These are phyloP conservation scores for Venturia canescens DNA, from an alignment of 1,140 invertebrate genomes.

Conservation along the genomic window DNA sequence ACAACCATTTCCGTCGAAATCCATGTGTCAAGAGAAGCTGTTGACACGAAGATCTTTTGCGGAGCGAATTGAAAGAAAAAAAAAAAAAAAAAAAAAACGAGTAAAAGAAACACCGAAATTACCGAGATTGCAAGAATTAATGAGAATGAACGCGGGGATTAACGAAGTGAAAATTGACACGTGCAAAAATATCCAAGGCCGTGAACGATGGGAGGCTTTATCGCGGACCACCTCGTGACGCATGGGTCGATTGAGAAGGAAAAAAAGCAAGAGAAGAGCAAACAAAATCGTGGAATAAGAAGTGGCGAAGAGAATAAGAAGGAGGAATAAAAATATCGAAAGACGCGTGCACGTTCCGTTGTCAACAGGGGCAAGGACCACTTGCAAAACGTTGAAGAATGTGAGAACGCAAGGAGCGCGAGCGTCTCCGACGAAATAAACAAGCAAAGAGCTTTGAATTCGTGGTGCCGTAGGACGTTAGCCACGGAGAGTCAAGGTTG, in stretches of 20 bases:
- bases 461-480: neutral
- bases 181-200: neutral
- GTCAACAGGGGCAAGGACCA: slow-evolving; percentile 2
- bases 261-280: neutral
- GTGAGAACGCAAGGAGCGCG: neutral
- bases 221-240: neutral
- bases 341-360: neutral
- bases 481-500: slow-evolving; percentile 1
- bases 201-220: neutral
- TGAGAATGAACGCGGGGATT: neutral
- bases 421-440: neutral
- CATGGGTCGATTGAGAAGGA: neutral
- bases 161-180: neutral
- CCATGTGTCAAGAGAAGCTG: no score
- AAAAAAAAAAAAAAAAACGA: no score
- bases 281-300: neutral
- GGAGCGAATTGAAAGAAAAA: neutral
- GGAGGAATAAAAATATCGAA: neutral
- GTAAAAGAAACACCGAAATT: neutral
- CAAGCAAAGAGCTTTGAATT: slow-evolving; percentile 2
- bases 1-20: no score
- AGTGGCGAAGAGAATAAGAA: neutral
- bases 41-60: neutral
- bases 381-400: slow-evolving; percentile 2
- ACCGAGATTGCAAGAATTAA: neutral